These are phyloP conservation scores for Merops nubicus DNA, from an alignment of 2,113 vertebrate species.

Conservation along the genomic window DNA sequence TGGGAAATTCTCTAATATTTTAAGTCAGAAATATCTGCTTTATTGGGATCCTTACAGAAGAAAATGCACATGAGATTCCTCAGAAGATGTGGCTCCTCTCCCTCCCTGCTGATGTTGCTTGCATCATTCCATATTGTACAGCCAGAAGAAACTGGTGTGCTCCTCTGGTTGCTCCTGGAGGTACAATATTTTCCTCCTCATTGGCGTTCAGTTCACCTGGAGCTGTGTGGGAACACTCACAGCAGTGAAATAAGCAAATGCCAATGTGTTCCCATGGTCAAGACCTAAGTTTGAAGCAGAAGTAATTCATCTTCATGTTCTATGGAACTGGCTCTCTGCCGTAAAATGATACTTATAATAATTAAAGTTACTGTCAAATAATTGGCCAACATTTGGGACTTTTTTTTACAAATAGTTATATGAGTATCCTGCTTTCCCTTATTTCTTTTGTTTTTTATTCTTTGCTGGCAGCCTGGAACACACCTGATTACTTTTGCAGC, in stretches of 20 bases:
- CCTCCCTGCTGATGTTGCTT: background rate
- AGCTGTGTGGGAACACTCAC: background rate
- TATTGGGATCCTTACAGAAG: background rate
- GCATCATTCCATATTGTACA: background rate
- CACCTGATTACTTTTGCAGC: background rate
- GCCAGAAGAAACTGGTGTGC: background rate
- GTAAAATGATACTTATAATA: background rate
- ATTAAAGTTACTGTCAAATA: background rate
- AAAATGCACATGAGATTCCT: background rate
- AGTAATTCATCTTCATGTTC: background rate
- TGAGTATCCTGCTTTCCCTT: background rate
- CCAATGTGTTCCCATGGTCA: background rate
- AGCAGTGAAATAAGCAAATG: background rate
- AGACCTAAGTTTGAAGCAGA: background rate
- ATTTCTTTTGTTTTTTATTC: background rate
- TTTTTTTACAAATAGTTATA: background rate
- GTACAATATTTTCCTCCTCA: background rate
- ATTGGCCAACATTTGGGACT: background rate
- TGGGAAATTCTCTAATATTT: background rate
- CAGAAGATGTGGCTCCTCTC: background rate
- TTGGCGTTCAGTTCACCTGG: background rate
- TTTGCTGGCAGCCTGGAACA: background rate
- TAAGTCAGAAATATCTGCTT: background rate
- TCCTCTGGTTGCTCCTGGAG: background rate
- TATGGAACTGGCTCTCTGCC: background rate